Evolutionary conservation across 1,140 invertebrate species (phyloP).

Genomic region (Nylanderia fulva): DNA sequence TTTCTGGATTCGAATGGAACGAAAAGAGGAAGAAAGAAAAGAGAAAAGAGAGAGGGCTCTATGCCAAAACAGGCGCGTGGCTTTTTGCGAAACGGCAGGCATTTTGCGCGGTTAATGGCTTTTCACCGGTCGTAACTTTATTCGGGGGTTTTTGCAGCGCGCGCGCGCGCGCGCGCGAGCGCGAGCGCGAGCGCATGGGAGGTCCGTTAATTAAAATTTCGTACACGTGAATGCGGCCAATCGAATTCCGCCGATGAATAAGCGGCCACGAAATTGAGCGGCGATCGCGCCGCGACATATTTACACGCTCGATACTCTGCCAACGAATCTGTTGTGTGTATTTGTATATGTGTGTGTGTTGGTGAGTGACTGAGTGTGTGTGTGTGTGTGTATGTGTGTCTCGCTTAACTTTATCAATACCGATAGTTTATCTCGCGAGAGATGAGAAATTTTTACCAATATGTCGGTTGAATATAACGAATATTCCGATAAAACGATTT

Average conservation of each 20-base stretch:
- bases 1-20: conserved; percentile 38
- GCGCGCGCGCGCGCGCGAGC: conserved; percentile 44
- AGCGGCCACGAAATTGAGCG: conserved; percentile 73
- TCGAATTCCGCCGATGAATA: conserved; percentile 75
- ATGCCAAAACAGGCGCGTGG: conserved; percentile 27
- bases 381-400: background rate
- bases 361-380: too few species aligned
- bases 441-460: background rate
- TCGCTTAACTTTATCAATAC: conserved; percentile 51
- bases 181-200: conserved; percentile 46
- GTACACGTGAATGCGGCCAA: conserved; percentile 74
- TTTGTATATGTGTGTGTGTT: too few species aligned
- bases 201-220: conserved; percentile 77
- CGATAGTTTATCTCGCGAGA: conserved; percentile 29
- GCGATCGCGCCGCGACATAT: conserved; percentile 64
- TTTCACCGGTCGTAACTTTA: conserved; percentile 76
- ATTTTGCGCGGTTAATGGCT: conserved; percentile 75
- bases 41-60: background rate
- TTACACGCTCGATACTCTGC: conserved; percentile 53
- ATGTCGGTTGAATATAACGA: background rate
- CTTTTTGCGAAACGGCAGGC: conserved; percentile 66
- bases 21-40: background rate
- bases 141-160: conserved; percentile 69
- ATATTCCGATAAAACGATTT: conserved; percentile 20
- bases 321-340: conserved; percentile 29